Percentiles rank a stretch among this genome's conserved stretches.
Evolutionary conservation across 2,888 invertebrate species (phyloP).

Genomic region (Eledona agricola): DNA sequence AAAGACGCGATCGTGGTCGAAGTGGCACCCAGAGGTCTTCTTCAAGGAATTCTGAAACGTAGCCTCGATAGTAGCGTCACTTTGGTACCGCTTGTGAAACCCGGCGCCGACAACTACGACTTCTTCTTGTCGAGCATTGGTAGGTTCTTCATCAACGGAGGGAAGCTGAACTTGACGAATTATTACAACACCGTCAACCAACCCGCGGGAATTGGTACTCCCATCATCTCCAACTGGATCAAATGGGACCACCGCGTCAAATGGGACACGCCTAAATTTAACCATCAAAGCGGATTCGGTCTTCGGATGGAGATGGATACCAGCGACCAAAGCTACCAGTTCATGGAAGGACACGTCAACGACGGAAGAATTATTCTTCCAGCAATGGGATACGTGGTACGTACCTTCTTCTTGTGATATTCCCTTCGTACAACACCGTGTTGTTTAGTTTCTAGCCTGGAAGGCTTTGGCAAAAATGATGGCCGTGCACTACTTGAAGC

Average conservation of each 20-base stretch:
- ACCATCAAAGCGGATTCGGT: conserved; percentile 73
- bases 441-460: conserved; percentile 62
- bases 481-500: conserved; percentile 55
- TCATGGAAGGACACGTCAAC: conserved; percentile 45
- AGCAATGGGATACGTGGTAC: conserved; percentile 66
- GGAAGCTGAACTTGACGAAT: conserved; percentile 76
- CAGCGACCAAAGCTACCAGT: conserved; percentile 28
- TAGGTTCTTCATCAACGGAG: conserved; percentile 75
- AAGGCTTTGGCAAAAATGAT: conserved; percentile 63
- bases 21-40: conserved; percentile 84
- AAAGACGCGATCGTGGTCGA: conserved; percentile 82
- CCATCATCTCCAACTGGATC: conserved; percentile 82
- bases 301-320: conserved; percentile 82
- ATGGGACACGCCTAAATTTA: conserved; percentile 77
- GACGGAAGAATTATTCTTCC: conserved; percentile 64
- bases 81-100: conserved; percentile 76
- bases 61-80: conserved; percentile 72
- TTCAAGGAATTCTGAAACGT: conserved; percentile 82
- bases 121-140: conserved; percentile 55
- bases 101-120: conserved; percentile 68
- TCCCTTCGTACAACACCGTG: background rate
- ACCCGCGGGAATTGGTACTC: conserved; percentile 87
- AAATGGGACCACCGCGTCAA: conserved; percentile 86
- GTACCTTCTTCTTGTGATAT: conserved; percentile 13
- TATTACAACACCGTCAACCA: conserved; percentile 77